Conservation (phyloP, 2,113 vertebrate genomes). For the Pygoscelis antarcticus region DNA sequence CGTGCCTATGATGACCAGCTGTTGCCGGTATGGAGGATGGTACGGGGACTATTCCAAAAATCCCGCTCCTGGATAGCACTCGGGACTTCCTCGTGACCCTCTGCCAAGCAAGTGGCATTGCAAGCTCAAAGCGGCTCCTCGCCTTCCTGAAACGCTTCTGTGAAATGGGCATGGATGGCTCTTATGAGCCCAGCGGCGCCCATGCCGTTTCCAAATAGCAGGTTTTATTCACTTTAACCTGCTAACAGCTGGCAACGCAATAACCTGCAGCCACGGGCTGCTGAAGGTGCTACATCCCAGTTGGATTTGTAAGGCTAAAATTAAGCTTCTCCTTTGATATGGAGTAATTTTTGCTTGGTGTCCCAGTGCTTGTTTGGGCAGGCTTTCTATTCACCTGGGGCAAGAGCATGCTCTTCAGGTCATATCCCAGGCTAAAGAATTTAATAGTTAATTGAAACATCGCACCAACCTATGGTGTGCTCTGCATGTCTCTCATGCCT, state of each 20-base stretch:
- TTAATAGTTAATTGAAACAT: slow-evolving; percentile 1
- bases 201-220: accelerated
- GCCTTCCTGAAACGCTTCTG: neutral
- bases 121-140: neutral
- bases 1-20: neutral
- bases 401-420: neutral
- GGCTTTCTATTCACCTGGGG: neutral
- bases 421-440: neutral
- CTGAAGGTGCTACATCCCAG: neutral
- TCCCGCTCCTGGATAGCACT: neutral
- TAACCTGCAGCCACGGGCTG: neutral
- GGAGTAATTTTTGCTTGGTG: neutral
- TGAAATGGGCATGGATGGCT: neutral
- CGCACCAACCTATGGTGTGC: neutral
- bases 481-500: neutral
- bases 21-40: neutral
- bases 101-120: neutral
- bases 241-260: neutral
- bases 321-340: neutral
- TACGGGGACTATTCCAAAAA: neutral
- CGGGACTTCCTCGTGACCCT: neutral
- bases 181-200: neutral
- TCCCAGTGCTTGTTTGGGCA: neutral
- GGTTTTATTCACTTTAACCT: neutral
- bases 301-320: neutral